phyloP scores from a whole-genome alignment of 2,888 invertebrate genomes.

The Himalopsyche kuldschensis region DNA sequence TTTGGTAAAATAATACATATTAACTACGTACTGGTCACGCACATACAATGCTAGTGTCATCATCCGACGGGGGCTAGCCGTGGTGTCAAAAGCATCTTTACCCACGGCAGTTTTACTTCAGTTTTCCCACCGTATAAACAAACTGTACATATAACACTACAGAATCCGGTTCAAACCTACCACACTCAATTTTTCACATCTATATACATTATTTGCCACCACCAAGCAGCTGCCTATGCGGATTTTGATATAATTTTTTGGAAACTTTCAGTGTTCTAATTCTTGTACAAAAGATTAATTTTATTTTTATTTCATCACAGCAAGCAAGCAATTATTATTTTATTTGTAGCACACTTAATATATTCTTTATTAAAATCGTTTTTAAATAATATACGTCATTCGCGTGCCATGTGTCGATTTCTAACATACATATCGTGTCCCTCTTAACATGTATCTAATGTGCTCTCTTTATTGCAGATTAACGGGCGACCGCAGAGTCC shows the following conservation, averaged over 20 bases:
- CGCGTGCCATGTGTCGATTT: too few relatives aligned
- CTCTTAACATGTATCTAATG: neutral
- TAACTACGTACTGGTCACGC: neutral
- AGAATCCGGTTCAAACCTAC: neutral
- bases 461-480: slow-evolving; percentile 46
- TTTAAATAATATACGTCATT: too few relatives aligned
- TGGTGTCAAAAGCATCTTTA: too few relatives aligned
- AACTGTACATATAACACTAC: neutral
- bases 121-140: too few relatives aligned
- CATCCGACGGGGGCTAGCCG: neutral
- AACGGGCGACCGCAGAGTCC: slow-evolving; percentile 52
- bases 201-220: neutral
- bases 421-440: too few relatives aligned
- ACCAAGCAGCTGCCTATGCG: neutral
- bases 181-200: neutral
- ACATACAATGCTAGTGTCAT: neutral
- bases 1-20: neutral
- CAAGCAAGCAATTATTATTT: too few relatives aligned
- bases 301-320: too few relatives aligned
- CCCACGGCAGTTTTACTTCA: too few relatives aligned
- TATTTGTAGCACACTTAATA: too few relatives aligned
- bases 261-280: neutral
- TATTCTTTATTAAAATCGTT: too few relatives aligned
- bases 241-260: neutral
- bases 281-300: too few relatives aligned